These are phyloP conservation scores for Notoglanidium macrostoma DNA, from an alignment of 2,797 vertebrate genomes.

Conservation along the genomic window DNA sequence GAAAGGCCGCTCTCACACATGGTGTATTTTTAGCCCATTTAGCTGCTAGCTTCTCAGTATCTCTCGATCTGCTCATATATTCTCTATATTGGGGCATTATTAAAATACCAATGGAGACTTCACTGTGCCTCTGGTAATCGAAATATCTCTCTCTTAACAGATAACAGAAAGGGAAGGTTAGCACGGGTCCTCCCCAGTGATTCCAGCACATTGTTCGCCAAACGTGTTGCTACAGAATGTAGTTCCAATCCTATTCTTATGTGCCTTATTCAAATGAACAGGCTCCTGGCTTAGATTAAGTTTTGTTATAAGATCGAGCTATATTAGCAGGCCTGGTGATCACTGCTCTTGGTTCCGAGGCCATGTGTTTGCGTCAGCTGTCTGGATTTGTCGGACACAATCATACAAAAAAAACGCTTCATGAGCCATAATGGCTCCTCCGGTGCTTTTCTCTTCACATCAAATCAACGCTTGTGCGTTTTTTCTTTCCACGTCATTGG, in stretches of 20 bases:
- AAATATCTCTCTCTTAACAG: constrained; percentile 14
- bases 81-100: constrained; percentile 41
- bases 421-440: constrained; percentile 65
- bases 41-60: constrained; percentile 63
- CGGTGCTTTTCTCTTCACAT: constrained; percentile 47
- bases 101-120: constrained; percentile 24
- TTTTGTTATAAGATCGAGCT: background rate
- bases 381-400: constrained; percentile 42
- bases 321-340: background rate
- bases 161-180: background rate
- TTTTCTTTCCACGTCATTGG: constrained; percentile 26
- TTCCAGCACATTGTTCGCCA: background rate
- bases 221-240: background rate
- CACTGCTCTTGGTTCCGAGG: background rate
- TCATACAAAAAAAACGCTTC: constrained; percentile 65
- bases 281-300: background rate
- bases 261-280: background rate
- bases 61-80: constrained; percentile 63
- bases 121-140: background rate
- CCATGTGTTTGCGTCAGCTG: constrained; percentile 42
- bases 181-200: background rate
- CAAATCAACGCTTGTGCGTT: background rate
- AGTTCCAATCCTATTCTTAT: background rate
- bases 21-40: constrained; percentile 74
- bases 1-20: constrained; percentile 20